Percentiles rank a stretch among this genome's conserved stretches.
phyloP scores from a whole-genome alignment of 2,113 vertebrate species.

The Myodes glareolus region DNA sequence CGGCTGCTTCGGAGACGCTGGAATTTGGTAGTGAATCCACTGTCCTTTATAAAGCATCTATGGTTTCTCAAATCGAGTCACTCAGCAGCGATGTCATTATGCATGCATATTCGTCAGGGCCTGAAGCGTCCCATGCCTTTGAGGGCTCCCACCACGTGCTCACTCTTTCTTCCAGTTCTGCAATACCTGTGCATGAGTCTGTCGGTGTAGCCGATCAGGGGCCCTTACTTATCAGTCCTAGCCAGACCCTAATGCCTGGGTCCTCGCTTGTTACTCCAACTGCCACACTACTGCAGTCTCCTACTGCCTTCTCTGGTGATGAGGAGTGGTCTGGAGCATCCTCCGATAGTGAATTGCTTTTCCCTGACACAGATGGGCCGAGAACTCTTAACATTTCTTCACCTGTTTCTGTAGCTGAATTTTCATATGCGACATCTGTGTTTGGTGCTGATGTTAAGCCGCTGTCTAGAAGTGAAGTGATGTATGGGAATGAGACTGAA shows the following conservation, averaged over 20 bases:
- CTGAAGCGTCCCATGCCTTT: conserved; percentile 85
- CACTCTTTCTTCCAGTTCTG: conserved; percentile 84
- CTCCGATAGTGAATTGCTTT: conserved; percentile 87
- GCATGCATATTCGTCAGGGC: conserved; percentile 88
- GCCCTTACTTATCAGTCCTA: conserved; percentile 83
- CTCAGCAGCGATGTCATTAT: conserved; percentile 87
- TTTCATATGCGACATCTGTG: conserved; percentile 83
- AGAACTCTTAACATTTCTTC: conserved; percentile 81
- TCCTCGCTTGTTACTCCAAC: conserved; percentile 82
- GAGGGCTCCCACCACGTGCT: conserved; percentile 86
- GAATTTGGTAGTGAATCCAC: conserved; percentile 83
- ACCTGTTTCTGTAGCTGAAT: conserved; percentile 84
- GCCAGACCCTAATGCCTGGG: conserved; percentile 81
- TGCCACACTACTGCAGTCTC: conserved; percentile 87
- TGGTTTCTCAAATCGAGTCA: conserved; percentile 86
- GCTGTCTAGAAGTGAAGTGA: conserved; percentile 79
- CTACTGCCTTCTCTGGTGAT: conserved; percentile 87
- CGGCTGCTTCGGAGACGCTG: conserved; percentile 89
- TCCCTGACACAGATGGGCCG: conserved; percentile 86
- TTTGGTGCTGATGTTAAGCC: conserved; percentile 83
- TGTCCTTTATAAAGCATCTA: conserved; percentile 82
- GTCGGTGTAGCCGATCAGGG: conserved; percentile 82
- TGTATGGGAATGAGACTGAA: conserved; percentile 84
- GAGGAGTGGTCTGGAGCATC: conserved; percentile 85
- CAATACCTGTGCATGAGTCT: conserved; percentile 83